A percentile compares a stretch with the other conserved stretches of the same genome.
Conservation (phyloP, 2,888 invertebrate genomes). For the Eupithecia subumbrata region DNA sequence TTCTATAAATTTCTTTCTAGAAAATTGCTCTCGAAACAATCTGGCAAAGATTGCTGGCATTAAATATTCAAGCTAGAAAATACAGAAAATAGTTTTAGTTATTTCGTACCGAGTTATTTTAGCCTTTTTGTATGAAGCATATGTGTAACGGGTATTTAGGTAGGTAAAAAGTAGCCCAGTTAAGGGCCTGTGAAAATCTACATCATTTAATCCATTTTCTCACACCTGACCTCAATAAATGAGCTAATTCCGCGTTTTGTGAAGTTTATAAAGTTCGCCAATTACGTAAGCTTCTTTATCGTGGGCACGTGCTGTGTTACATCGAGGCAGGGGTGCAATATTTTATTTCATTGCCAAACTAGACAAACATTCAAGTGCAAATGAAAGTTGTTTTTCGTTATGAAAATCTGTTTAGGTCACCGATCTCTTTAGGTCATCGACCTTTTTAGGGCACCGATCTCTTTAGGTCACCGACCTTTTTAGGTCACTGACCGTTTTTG, state of each 20-base stretch:
- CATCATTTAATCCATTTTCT: conserved; percentile 4
- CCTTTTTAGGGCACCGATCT: too few species aligned
- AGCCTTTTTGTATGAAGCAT: background rate
- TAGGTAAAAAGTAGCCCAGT: background rate
- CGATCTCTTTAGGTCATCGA: too few species aligned
- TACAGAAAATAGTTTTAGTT: conserved; percentile 42
- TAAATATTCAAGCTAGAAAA: conserved; percentile 48
- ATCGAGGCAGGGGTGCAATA: background rate
- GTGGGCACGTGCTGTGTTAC: background rate
- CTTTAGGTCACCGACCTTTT: background rate
- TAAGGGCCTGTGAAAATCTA: conserved; percentile 18
- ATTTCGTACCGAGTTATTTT: conserved; percentile 27
- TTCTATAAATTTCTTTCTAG: conserved; percentile 21
- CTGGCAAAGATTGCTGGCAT: conserved; percentile 40
- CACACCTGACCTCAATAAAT: conserved; percentile 23
- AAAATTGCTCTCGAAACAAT: conserved; percentile 40
- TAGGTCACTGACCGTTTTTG: background rate
- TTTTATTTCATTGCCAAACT: background rate
- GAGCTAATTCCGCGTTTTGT: conserved; percentile 14
- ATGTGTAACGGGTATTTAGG: background rate
- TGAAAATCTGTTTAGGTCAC: background rate
- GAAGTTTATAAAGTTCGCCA: conserved; percentile 11
- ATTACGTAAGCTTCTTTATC: conserved; percentile 5
- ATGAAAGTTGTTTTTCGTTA: background rate
- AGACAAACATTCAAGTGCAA: background rate